These are phyloP conservation scores for Oenanthe melanoleuca DNA, from an alignment of 2,113 vertebrate genomes.

Conservation along the genomic window DNA sequence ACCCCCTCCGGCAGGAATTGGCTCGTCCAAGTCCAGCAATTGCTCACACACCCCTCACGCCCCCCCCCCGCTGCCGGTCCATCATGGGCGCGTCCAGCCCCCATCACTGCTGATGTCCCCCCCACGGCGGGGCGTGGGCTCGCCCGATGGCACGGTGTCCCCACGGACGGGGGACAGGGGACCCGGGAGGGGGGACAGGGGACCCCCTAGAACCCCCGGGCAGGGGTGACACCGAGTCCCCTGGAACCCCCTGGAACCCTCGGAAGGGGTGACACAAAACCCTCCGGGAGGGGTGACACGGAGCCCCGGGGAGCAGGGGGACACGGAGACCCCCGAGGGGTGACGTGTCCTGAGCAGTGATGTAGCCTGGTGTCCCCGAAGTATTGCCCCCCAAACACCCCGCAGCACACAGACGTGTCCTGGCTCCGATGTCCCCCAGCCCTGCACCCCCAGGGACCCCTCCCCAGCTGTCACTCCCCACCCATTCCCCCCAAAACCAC, in stretches of 20 bases:
- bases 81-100: neutral
- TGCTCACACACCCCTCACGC: neutral
- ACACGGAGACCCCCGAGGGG: neutral
- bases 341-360: neutral
- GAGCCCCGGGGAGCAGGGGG: neutral
- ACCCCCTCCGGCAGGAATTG: fast-evolving
- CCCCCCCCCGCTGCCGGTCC: too few species aligned
- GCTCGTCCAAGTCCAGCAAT: neutral
- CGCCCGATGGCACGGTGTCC: neutral
- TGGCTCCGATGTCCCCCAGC: neutral
- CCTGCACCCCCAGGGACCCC: neutral
- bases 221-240: neutral
- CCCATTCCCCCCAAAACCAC: neutral
- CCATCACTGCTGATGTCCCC: neutral
- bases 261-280: neutral
- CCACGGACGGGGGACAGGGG: neutral
- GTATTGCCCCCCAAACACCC: neutral
- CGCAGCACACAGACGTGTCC: neutral
- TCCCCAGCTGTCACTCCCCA: fast-evolving
- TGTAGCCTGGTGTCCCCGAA: neutral
- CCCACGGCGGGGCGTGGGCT: neutral
- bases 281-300: neutral
- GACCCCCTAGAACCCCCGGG: too few species aligned
- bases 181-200: neutral
- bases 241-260: too few species aligned